A percentile compares a stretch with the other conserved stretches of the same genome.
phyloP scores from a whole-genome alignment of 2,888 invertebrate species.

The Eupithecia dodoneata region DNA sequence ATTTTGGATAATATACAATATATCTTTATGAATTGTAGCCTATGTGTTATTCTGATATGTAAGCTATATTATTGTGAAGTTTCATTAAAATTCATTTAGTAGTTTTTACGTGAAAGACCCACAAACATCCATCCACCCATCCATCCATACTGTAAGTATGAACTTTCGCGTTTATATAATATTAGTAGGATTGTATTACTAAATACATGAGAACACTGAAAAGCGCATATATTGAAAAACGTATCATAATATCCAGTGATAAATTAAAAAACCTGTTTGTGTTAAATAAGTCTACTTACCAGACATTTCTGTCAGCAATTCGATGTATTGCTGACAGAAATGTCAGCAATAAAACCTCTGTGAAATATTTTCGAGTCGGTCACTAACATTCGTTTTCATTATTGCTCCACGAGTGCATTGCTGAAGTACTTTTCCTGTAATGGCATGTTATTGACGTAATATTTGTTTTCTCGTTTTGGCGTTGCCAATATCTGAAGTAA shows the following conservation, averaged over 20 bases:
- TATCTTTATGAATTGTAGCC: too few relatives aligned
- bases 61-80: too few relatives aligned
- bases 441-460: conserved; percentile 49
- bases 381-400: conserved; percentile 42
- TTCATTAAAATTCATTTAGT: too few relatives aligned
- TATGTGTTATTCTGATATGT: too few relatives aligned
- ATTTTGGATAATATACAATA: too few relatives aligned
- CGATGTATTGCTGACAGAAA: too few relatives aligned
- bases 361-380: conserved; percentile 36
- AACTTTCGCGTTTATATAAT: too few relatives aligned
- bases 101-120: too few relatives aligned
- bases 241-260: not conserved
- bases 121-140: too few relatives aligned
- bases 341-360: not conserved
- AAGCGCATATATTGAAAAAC: not conserved
- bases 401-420: conserved; percentile 39
- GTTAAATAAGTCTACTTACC: not conserved
- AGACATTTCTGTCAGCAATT: not conserved
- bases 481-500: conserved; percentile 39
- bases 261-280: not conserved
- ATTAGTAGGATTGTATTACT: too few relatives aligned
- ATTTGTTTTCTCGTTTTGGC: conserved; percentile 34
- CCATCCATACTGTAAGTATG: too few relatives aligned
- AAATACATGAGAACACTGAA: not conserved
- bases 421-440: conserved; percentile 31